These are phyloP conservation scores for Drosophila recens DNA, from an alignment of 2,888 invertebrate species.

Conservation along the genomic window DNA sequence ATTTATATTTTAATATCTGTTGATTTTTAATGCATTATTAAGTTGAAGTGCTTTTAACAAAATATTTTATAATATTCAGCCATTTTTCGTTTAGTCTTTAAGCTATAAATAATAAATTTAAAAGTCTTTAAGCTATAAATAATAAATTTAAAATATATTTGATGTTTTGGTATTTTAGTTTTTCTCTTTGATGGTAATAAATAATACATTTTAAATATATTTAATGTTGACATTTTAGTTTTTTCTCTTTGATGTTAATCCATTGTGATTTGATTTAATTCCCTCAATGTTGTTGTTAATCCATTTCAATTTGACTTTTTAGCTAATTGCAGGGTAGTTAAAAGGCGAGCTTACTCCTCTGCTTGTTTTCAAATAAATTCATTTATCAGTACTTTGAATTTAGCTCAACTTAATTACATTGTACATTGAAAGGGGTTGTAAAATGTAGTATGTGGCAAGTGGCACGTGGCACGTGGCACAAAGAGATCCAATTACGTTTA, in stretches of 20 bases:
- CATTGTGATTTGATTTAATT: neutral
- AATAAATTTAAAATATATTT: neutral
- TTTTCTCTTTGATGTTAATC: neutral
- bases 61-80: too few species aligned
- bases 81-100: neutral
- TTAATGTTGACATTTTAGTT: too few species aligned
- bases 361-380: conserved; percentile 15
- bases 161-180: neutral
- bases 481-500: conserved; percentile 56
- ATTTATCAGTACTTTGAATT: conserved; percentile 28
- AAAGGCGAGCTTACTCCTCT: neutral
- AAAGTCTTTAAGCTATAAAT: too few species aligned
- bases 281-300: neutral
- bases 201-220: neutral
- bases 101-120: too few species aligned
- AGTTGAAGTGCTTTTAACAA: neutral
- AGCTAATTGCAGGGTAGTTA: neutral
- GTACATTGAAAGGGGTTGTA: conserved; percentile 21
- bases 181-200: neutral
- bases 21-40: neutral
- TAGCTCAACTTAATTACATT: conserved; percentile 44
- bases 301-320: neutral
- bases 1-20: neutral
- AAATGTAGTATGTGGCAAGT: conserved; percentile 10
- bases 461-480: conserved; percentile 21